Base-by-base conservation (phyloP, 2,113 vertebrate species). In the Vanacampus margaritifer region DNA sequence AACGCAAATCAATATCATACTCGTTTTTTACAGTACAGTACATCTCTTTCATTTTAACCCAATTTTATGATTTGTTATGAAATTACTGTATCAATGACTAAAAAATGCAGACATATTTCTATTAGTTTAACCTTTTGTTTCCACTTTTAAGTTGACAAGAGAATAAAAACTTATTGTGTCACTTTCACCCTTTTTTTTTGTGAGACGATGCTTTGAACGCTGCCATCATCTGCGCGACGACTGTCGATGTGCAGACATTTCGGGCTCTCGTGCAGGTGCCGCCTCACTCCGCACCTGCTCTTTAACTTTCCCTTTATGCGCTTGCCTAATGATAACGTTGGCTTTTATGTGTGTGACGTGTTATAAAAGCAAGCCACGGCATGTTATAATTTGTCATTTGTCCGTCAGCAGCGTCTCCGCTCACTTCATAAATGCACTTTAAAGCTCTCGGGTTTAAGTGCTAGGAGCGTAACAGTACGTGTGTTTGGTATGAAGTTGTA, bases 301-400 rank as follows among this genome's bases (percentile, higher is more conserved):
- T 72, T 71, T 68, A 70, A 76, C 81, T 78, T 84, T 87, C 79
- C 80, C 41, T 82, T 89, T 72, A 79, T 69, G 65, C 51, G 37
- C 75, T 72, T 65, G 54, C 48, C 62, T 87, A 82, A 89, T 84
- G 75, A 88, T 79, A 78, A 72, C 68, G 45, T 78, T 62, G 11
- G 7, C 65, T 71, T 72, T 82, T 81, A 51, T 59, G 68, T 19
- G 58, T 73, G 65, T 37, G 74, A 76, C 11, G 23, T 32, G 7
- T 48, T 39, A 21, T 62, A 60, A 76, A 79, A 65, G 35, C 61
- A 70, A 69, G 68, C 72, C 28, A 17, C 1, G 1, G n/a, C 78
- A 84, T 51, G 72, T 73, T 58, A 43, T 69, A 24, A 64, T 16
- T 3, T 56, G 24, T 0, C 53, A 56, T 28, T 28, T 28, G 24